Evolutionary conservation across 1,140 invertebrate genomes (phyloP), one percentile per base, ranked within the genome.

Genomic region (Kradibia gibbosae): DNA sequence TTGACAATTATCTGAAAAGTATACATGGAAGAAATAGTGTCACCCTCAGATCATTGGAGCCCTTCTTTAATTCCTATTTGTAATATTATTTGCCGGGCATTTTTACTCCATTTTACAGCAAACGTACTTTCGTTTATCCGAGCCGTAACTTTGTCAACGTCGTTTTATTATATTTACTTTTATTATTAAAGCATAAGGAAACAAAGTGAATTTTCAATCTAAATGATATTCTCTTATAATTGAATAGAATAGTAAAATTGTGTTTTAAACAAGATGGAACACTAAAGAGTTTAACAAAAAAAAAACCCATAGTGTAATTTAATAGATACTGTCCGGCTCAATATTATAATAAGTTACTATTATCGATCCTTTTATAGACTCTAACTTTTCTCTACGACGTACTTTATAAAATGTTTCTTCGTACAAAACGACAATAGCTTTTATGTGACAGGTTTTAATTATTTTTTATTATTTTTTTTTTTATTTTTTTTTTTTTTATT

Each of bases 1-100:
- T 62, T 83, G 86, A 89, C 87, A 90, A 87, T 90, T 90, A 90
- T 90, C 88, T 86, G 86, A 86, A 88, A 88, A 87, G 84, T 89
- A 90, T 89, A 88, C 90, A 89, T 86, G 83, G 86, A 89, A 87
- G 81, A 87, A 87, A 86, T 89, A 86, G 85, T 67, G 57, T 84
- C 80, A 85, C 86, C 84, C 83, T 50, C 81, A 86, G 82, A 86
- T 85, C 86, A 85, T 85, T 85, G 85, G 86, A 78, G 82, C 82
- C 71, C 55, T 82, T 85, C 45, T 78, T n/a, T n/a, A n/a, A 60
- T 65, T 70, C 20, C 75, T 65, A 67, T 10, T 34, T 20, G 10
- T 67, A 57, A 7, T 76, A 76, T 31, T 34, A 17, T 36, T 36
- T 0, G 25, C n/a, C 25, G 39, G 34, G 50, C 31, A 60, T 53